These are phyloP conservation scores for Heteromyza rotundicornis DNA, from an alignment of 2,888 invertebrate genomes.

Conservation along the genomic window DNA sequence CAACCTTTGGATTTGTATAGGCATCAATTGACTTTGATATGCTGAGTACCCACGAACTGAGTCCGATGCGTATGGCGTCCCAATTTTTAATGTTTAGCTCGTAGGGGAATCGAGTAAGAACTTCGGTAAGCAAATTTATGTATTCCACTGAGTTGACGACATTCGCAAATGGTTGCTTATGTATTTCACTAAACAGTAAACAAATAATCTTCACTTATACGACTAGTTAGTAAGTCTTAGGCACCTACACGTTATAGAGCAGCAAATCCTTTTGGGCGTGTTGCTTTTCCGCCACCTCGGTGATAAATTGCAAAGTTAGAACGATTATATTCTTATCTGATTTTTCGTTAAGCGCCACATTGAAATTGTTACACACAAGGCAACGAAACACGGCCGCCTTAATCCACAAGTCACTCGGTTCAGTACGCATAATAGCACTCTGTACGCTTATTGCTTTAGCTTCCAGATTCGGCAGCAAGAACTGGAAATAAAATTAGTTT, in stretches of 20 bases:
- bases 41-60: slow-evolving; percentile 72
- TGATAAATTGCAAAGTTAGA: slow-evolving; percentile 50
- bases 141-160: slow-evolving; percentile 52
- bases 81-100: slow-evolving; percentile 66
- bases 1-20: slow-evolving; percentile 67
- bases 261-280: slow-evolving; percentile 55
- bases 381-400: slow-evolving; percentile 49
- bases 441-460: slow-evolving; percentile 42
- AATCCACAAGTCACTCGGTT: slow-evolving; percentile 48
- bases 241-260: slow-evolving; percentile 63
- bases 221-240: not conserved
- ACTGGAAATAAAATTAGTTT: slow-evolving; percentile 33
- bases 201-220: not conserved
- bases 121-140: slow-evolving; percentile 53
- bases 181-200: slow-evolving; percentile 51
- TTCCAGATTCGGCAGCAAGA: slow-evolving; percentile 47
- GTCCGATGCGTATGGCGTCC: slow-evolving; percentile 76
- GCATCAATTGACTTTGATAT: slow-evolving; percentile 61
- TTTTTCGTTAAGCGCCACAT: slow-evolving; percentile 46
- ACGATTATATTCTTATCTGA: slow-evolving; percentile 52
- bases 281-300: slow-evolving; percentile 52
- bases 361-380: slow-evolving; percentile 55
- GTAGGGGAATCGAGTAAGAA: slow-evolving; percentile 50
- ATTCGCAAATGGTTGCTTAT: slow-evolving; percentile 38
- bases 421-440: slow-evolving; percentile 45